Evolutionary conservation across 2,888 invertebrate genomes (phyloP).

Genomic region (Brachycybe producta): DNA sequence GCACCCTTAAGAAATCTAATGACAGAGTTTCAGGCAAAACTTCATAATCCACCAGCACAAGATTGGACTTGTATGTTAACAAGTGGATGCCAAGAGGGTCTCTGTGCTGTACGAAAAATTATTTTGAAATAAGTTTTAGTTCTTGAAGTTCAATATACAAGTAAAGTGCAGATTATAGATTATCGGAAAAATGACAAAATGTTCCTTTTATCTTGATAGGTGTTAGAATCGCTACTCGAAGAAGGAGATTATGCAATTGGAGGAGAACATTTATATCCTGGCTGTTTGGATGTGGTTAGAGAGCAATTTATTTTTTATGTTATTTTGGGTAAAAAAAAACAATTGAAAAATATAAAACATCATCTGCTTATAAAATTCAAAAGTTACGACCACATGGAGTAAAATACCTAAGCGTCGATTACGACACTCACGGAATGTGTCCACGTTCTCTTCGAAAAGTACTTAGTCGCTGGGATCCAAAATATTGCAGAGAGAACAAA

Average conservation of each 20-base stretch:
- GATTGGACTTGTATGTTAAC: slow-evolving; percentile 3
- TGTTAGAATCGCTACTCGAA: slow-evolving; percentile 6
- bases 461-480: background rate
- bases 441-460: background rate
- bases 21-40: slow-evolving; percentile 2
- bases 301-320: background rate
- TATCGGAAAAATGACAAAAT: background rate
- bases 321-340: background rate
- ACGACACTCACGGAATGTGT: slow-evolving; percentile 6
- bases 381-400: slow-evolving; percentile 3
- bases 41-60: slow-evolving; percentile 7
- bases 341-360: too few relatives aligned
- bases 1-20: background rate
- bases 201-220: background rate
- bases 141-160: background rate
- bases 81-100: slow-evolving; percentile 5
- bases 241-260: slow-evolving; percentile 10
- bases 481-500: background rate
- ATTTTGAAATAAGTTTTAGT: too few relatives aligned
- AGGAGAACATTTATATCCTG: slow-evolving; percentile 10
- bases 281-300: slow-evolving; percentile 4
- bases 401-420: slow-evolving; percentile 1
- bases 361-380: background rate
- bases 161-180: background rate
- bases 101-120: background rate